A percentile compares a stretch with the other conserved stretches of the same genome.
Evolutionary conservation across 2,888 invertebrate species (phyloP).

Genomic region (Tiliacea citrago): DNA sequence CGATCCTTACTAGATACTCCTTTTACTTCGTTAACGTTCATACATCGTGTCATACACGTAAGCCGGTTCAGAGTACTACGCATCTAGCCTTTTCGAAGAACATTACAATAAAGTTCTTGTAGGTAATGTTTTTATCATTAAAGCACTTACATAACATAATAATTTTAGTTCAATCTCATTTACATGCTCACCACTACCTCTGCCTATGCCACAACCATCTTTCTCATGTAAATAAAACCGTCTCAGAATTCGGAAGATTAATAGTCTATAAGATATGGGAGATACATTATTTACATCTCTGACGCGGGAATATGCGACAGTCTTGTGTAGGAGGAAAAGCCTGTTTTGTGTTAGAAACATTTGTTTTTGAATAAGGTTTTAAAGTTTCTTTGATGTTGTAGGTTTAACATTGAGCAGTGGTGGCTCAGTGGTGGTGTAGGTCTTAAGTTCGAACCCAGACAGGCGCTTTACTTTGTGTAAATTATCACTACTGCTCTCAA

Average conservation of each 20-base stretch:
- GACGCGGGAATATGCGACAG: slow-evolving; percentile 28
- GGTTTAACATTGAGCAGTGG: too few relatives aligned
- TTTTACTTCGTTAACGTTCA: too few relatives aligned
- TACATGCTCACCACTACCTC: slow-evolving; percentile 9
- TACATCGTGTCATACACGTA: too few relatives aligned
- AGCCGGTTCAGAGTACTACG: background rate
- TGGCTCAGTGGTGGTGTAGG: too few relatives aligned
- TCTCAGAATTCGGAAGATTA: slow-evolving; percentile 64
- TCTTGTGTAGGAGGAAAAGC: background rate
- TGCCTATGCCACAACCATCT: slow-evolving; percentile 40
- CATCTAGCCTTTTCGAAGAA: background rate
- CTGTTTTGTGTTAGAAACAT: background rate
- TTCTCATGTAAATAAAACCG: slow-evolving; percentile 37
- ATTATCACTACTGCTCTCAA: too few relatives aligned
- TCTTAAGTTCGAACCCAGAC: too few relatives aligned
- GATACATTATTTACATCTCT: slow-evolving; percentile 66
- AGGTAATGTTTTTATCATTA: background rate
- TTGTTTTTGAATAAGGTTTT: slow-evolving; percentile 1
- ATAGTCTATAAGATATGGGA: slow-evolving; percentile 66
- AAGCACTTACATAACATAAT: background rate
- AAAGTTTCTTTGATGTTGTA: too few relatives aligned
- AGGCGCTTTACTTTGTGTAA: too few relatives aligned
- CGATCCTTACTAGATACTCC: too few relatives aligned
- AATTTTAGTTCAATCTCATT: background rate
- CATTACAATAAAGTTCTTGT: background rate